Base-by-base conservation (phyloP, 2,113 vertebrate species). In the Cyprinodon tularosa region DNA sequence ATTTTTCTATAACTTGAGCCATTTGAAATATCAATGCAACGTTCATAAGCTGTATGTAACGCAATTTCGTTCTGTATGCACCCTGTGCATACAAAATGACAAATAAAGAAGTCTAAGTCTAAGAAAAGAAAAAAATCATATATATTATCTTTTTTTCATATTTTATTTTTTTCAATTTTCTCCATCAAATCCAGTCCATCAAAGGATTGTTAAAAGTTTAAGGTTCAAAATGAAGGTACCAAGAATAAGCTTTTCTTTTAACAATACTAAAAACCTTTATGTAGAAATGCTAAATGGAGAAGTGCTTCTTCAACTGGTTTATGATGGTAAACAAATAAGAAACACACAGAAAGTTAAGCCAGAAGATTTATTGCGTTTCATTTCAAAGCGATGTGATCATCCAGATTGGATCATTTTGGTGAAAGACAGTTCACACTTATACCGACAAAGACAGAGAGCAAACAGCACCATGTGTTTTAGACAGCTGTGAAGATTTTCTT, bases 351-450 rank as follows among this genome's bases (percentile, higher is more conserved):
- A 68, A 66, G 63, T 44, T 61, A 42, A 62, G 72, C 66, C 36
- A 29, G 82, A 9, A 74, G 80, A 71, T 88, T 85, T 88, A 90
- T 85, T 90, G 76, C 78, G 68, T 59, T 77, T 82, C 38, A 36
- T 68, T 77, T 66, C 45, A 77, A 29, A 76, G 77, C 72, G 36
- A 68, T 45, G 62, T 70, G 65, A 84, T 84, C 66, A 74, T 71
- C 81, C 63, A 77, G 2, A 36, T 36, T 47, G 62, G 63, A 81
- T 78, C 78, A 44, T 70, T 60, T 36, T 42, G 45, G 66, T 36
- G 66, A 47, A n/a, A 17, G 61, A 37, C 68, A 60, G 62, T 7
- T 74, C 64, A 36, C 47, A 47, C 13, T 47, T 15, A 44, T 48
- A 66, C 62, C 37, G 0, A 50, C 12, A 8, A 13, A 12, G 13